A percentile compares a stretch with the other conserved stretches of the same genome.
Conservation (phyloP, 2,797 vertebrate genomes). For the Anguilla anguilla region DNA sequence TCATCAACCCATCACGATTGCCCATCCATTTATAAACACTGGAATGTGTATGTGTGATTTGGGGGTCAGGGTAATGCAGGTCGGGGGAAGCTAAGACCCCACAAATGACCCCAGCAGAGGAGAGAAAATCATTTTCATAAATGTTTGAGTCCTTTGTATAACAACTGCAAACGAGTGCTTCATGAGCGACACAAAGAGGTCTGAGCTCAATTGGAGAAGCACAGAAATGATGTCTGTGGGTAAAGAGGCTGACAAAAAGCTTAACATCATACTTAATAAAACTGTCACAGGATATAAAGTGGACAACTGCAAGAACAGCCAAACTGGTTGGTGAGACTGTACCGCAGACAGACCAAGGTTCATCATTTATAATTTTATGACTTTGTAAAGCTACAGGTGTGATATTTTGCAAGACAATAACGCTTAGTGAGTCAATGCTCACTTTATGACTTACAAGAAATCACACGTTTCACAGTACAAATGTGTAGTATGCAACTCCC, state of each 20-base stretch:
- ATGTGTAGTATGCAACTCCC: neutral
- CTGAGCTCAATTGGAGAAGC: neutral
- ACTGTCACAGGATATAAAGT: slow-evolving; percentile 1
- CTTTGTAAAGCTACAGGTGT: neutral
- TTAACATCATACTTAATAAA: neutral
- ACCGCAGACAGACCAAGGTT: neutral
- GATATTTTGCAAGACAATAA: neutral
- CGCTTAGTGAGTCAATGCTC: neutral
- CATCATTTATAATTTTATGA: neutral
- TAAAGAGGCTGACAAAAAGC: neutral
- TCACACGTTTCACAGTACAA: neutral
- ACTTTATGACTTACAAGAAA: neutral
- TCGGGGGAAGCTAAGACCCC: neutral
- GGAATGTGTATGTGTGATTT: neutral
- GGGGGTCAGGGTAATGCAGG: neutral
- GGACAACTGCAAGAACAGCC: neutral
- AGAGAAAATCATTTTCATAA: neutral
- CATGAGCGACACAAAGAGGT: neutral
- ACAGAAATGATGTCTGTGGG: neutral
- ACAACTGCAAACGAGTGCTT: neutral
- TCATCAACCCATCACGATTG: neutral
- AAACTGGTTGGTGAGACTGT: neutral
- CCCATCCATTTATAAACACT: neutral
- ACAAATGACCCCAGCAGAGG: neutral
- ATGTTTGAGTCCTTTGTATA: neutral